Base-by-base conservation (phyloP, 2,797 vertebrate genomes). In the Psittacula echo region DNA sequence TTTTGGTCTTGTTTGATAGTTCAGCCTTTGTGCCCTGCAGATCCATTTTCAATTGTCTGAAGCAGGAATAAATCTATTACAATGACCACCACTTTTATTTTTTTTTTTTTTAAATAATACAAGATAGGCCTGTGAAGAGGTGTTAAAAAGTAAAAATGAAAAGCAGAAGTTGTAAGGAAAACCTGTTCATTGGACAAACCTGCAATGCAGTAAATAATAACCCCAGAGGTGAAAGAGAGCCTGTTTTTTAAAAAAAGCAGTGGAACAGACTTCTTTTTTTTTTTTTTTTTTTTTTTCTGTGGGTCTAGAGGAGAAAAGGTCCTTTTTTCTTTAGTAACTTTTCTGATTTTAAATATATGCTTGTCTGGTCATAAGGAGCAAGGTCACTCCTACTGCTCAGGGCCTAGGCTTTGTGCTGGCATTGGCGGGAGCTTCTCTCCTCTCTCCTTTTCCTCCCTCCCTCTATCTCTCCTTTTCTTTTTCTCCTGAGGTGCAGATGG, bases 401-500 rank as follows among this genome's bases (percentile, higher is more conserved):
- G 88, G 96, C 96, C 93, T 58, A 89, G 84, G 96, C 97, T 97
- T 96, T 97, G 97, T 97, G 97, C 89, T 88, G 93, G 96, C 5
- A 6, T 95, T 80, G 83, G 88, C 87, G 94, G 94, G 81, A 62
- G 94, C 75, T 85, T 79, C 94, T 95, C 76, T 96, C 91, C 95
- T 83, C 89, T 90, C 92, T 72, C 95, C 95, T 96, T 90, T 95
- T 94, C 92, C 95, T 97, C 96, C 96, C 97, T 97, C 97, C 94
- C 95, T 93, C 95, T 92, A 95, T 96, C 97, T 97, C 95, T 97
- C 97, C 96, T 96, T 97, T 96, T 97, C 98, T 96, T 97, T 96
- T 97, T 95, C 98, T 98, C 98, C 97, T 95, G 98, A 98, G 99
- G 99, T 99, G 99, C 99, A 99, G 99, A 99, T 99, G 99, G 99